phyloP scores from a whole-genome alignment of 2,888 invertebrate genomes.

The Heteromyza rotundicornis region DNA sequence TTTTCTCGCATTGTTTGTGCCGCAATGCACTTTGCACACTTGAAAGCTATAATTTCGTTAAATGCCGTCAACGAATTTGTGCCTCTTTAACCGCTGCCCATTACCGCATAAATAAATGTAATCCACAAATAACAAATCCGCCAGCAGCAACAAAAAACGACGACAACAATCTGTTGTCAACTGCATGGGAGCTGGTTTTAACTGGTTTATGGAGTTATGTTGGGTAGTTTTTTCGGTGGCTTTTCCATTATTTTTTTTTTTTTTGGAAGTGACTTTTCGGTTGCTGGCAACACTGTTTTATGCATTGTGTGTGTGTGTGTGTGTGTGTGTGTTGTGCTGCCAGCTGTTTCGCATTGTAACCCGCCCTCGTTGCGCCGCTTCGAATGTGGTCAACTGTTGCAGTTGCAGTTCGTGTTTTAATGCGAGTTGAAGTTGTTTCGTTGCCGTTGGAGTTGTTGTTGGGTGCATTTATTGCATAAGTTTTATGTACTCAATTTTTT shows the following conservation, averaged over 20 bases:
- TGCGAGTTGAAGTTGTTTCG: not conserved
- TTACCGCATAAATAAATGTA: constrained; percentile 4
- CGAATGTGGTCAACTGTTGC: not conserved
- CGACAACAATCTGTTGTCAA: constrained; percentile 1
- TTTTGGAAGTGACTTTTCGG: not conserved
- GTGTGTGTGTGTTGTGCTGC: too few species aligned
- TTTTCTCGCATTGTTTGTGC: too few species aligned
- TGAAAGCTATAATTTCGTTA: too few species aligned
- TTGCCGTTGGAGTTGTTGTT: not conserved
- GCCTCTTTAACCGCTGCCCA: not conserved
- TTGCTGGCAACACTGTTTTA: not conserved
- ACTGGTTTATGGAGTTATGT: not conserved
- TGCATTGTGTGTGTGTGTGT: too few species aligned
- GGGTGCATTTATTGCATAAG: constrained; percentile 2
- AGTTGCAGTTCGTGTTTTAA: not conserved
- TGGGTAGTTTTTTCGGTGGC: not conserved
- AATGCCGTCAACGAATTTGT: too few species aligned
- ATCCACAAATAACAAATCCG: constrained; percentile 4
- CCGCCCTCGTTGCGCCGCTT: not conserved
- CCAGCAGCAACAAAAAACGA: not conserved
- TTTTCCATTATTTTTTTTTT: not conserved
- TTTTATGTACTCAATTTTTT: constrained; percentile 1
- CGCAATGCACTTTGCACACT: too few species aligned
- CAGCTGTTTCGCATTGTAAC: not conserved
- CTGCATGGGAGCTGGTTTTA: not conserved